Base-by-base conservation (phyloP, 1,140 invertebrate species). In the Cydia splendana region DNA sequence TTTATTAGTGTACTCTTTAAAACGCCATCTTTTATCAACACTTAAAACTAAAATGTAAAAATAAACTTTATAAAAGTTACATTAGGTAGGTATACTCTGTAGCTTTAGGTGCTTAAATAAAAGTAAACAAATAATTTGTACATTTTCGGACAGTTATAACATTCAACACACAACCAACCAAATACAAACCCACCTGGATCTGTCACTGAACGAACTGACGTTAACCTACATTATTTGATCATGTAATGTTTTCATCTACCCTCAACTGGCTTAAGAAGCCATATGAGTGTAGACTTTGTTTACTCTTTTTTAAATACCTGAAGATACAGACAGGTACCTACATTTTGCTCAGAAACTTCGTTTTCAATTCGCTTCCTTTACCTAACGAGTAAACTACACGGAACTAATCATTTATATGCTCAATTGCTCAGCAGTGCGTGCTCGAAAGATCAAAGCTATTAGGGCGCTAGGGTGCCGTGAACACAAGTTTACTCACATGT, bases 401-500 rank as follows among this genome's bases (percentile, higher is more conserved):
- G 57, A 62, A 62, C 18, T 62, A 62, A 62, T 62, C 57, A 24
- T 4, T 62, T 24, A 62, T 24, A 62, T 12, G 57, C 57, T 57
- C 53, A 57, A 57, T 57, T 57, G 53, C 53, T 62, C 20, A 24
- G 6, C 20, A 24, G 57, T 62, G 57, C 57, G 57, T 62, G 57
- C 0, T 24, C 9, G 18, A 24, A 62, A 62, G 57, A 62, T 62
- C 57, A 62, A 62, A 62, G 18, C 18, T 62, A 62, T 10, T 62
- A 62, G 51, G 51, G 51, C 5, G 5, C 51, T 1, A 6, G 20
- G 57, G 9, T 62, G 18, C 15, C 6, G 4, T 62, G 18, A 7
- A n/a, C 9, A n/a, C 9, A 57, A 57, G 57, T 24, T 24, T 24
- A 62, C 18, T 62, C 57, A 62, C 24, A 13, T 53, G 57, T 62